Base-by-base conservation (phyloP, 2,113 vertebrate genomes). In the Apaloderma vittatum region DNA sequence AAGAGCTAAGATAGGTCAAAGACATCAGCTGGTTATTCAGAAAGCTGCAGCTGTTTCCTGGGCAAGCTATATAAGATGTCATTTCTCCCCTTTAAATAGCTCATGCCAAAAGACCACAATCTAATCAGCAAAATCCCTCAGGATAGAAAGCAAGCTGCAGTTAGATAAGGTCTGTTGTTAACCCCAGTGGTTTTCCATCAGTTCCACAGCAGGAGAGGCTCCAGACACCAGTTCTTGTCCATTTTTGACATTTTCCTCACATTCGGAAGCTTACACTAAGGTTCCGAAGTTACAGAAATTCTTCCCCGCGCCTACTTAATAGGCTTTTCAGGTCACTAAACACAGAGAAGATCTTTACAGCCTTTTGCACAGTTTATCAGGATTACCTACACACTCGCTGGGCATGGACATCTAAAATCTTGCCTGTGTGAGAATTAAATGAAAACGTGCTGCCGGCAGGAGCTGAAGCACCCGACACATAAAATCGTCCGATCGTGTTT, bases 31-130 rank as follows among this genome's bases (percentile, higher is more conserved):
- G 84, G 36, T 52, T 76, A 27, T n/a, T 58, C 70, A 68, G 62
- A 16, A 43, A 73, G 48, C 37, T 52, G 61, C 88, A 91, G 91
- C 52, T 91, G 70, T 58, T 94, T 77, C 65, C 75, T 86, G 59
- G 68, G 59, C 61, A 63, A 58, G 22, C 46, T 52, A 46, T 4
- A 2, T 16, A 82, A 52, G n/a, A 37, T 11, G 0, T 61, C 2
- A 0, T 87, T 88, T 77, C 70, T 88, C 77, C 49, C 37, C 37
- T 77, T 57, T 46, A 43, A 52, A 54, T 17, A 58, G 27, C 34
- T 77, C 21, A 77, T 7, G 19, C 36, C 29, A 30, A 63, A 86
- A 63, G 58, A 43, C 36, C 79, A 57, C 43, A 30, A 40, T 15
- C 10, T 23, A 52, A 67, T 65, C 55, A 40, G 65, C 11, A 51